Evolutionary conservation across 2,797 vertebrate genomes (phyloP).

Genomic region (Scolopax bukidnonensis): DNA sequence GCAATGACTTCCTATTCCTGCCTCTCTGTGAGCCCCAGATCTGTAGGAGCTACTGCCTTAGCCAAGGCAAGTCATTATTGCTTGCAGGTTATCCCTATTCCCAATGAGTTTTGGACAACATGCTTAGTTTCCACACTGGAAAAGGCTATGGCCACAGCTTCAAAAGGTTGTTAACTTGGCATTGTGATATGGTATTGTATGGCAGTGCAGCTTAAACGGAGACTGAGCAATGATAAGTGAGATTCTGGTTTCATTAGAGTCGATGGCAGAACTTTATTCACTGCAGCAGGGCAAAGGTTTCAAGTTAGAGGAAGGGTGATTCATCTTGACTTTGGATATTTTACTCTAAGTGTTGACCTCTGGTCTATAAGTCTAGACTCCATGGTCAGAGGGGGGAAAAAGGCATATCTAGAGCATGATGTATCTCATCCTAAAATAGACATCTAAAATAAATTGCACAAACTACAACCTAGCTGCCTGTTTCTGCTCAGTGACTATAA

Average conservation of each 20-base stretch:
- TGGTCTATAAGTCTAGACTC: constrained; percentile 5
- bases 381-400: background rate
- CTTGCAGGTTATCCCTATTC: background rate
- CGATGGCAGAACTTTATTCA: background rate
- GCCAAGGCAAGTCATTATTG: background rate
- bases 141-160: background rate
- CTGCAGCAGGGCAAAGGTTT: background rate
- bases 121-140: background rate
- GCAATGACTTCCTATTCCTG: background rate
- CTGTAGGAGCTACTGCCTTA: background rate
- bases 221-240: background rate
- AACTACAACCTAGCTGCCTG: background rate
- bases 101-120: background rate
- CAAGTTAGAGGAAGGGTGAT: background rate
- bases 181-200: background rate
- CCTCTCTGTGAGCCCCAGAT: background rate
- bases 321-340: background rate
- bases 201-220: background rate
- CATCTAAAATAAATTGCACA: background rate
- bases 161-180: background rate
- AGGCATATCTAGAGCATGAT: background rate
- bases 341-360: background rate
- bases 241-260: background rate
- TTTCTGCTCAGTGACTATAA: background rate
- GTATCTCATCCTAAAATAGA: background rate